phyloP scores from a whole-genome alignment of 2,888 invertebrate genomes.

The Andrena minutula region DNA sequence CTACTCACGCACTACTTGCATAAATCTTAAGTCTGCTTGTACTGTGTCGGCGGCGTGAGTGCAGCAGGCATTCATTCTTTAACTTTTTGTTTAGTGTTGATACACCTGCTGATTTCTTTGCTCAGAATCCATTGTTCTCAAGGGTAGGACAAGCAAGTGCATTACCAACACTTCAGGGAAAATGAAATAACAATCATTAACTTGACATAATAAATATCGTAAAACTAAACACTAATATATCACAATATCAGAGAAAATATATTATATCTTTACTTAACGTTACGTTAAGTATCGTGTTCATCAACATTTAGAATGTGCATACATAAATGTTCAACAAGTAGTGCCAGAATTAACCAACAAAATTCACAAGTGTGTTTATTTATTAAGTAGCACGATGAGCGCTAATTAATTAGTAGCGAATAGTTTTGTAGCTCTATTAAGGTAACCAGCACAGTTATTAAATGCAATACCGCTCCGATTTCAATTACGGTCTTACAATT shows the following conservation, averaged over 20 bases:
- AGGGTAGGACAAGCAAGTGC: conserved; percentile 81
- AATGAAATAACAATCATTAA: conserved; percentile 73
- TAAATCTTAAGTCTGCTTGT: conserved; percentile 82
- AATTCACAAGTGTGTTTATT: not conserved
- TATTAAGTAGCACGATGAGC: not conserved
- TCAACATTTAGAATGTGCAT: not conserved
- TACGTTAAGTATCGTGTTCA: not conserved
- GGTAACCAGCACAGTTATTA: not conserved
- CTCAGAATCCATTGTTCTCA: conserved; percentile 82
- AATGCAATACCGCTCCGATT: not conserved
- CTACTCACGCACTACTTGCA: conserved; percentile 82
- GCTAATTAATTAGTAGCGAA: not conserved
- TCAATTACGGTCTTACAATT: too few species aligned
- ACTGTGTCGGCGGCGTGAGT: conserved; percentile 80
- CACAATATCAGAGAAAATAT: conserved; percentile 19
- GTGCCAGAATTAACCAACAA: not conserved
- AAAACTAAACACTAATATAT: conserved; percentile 42
- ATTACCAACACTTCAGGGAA: conserved; percentile 81
- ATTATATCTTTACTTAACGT: conserved; percentile 17
- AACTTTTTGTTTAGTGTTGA: conserved; percentile 80
- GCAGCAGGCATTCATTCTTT: conserved; percentile 84
- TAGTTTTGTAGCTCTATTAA: not conserved
- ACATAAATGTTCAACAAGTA: not conserved
- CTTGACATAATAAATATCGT: conserved; percentile 49
- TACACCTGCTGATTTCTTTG: conserved; percentile 80